phyloP scores from a whole-genome alignment of 2,888 invertebrate genomes.

The Drosophila atroscutellata region DNA sequence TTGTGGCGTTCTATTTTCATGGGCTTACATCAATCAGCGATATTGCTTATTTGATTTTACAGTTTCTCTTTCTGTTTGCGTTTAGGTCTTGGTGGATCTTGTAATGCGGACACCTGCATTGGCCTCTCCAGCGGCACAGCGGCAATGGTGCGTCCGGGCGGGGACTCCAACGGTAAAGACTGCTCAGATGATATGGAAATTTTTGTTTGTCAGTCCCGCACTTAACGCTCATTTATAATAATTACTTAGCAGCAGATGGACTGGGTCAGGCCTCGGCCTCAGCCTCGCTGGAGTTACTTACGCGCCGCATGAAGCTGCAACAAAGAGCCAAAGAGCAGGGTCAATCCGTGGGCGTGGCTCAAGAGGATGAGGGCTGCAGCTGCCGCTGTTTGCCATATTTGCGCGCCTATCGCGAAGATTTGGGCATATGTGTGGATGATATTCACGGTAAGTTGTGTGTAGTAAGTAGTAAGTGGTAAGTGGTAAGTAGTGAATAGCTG shows the following conservation, averaged over 20 bases:
- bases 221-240: conserved; percentile 37
- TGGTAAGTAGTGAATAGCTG: not conserved
- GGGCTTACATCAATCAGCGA: conserved; percentile 62
- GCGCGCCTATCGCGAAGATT: conserved; percentile 93
- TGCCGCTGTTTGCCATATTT: conserved; percentile 92
- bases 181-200: conserved; percentile 67
- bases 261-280: conserved; percentile 58
- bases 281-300: conserved; percentile 65
- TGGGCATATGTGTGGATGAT: conserved; percentile 93
- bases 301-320: conserved; percentile 68
- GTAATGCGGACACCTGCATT: conserved; percentile 85
- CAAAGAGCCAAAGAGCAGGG: conserved; percentile 14
- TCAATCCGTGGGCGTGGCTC: conserved; percentile 14
- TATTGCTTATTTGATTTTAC: conserved; percentile 20
- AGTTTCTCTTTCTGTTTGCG: conserved; percentile 48
- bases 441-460: conserved; percentile 89
- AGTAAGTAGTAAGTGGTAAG: not conserved
- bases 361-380: conserved; percentile 86
- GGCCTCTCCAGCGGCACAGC: conserved; percentile 85
- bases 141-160: conserved; percentile 73
- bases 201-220: conserved; percentile 34
- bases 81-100: conserved; percentile 76
- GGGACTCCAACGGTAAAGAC: conserved; percentile 79
- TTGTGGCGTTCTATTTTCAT: conserved; percentile 62
- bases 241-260: conserved; percentile 51